Base-by-base conservation (phyloP, 2,113 vertebrate genomes). In the Mionectes macconnelli region DNA sequence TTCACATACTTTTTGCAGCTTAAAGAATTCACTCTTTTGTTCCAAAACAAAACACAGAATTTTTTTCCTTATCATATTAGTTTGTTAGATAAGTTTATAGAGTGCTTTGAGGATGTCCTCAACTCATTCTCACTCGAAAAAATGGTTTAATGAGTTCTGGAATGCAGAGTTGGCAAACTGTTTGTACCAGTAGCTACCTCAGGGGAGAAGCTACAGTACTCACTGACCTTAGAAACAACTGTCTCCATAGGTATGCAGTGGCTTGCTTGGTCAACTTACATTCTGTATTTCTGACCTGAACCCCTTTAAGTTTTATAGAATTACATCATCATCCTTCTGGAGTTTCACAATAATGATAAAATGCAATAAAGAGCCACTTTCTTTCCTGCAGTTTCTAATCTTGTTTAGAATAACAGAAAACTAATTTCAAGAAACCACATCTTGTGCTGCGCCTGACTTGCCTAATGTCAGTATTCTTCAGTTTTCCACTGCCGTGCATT, bases 341-440 rank as follows among this genome's bases (percentile, higher is more conserved):
- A 94, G 37, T 88, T 87, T 88, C 73, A 96, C 45, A 94, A 67
- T 37, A 83, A 59, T 85, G 77, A 93, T 59, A 87, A 91, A 76
- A 57, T 37, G 19, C 72, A 93, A 79, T 79, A 52, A 92, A 84
- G 59, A 84, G 42, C 62, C 68, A 91, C 50, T 90, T 95, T 73
- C 73, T 67, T 60, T 73, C 30, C 64, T 81, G 52, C 42, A 91
- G 56, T 67, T 89, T 96, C 79, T 92, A 75, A 91, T 76, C 73
- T 73, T 92, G 55, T 84, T 92, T 82, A 86, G 62, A 93, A 81
- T 87, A 85, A 85, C 45, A 90, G 49, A 91, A 84, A 94, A 74
- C 6, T 78, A 79, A 73, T 92, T 94, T 84, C 57, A 82, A 79
- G 57, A 90, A 94, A 90, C 17, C n/a, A 37, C 74, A 91, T 75